Evolutionary conservation across 2,113 vertebrate species (phyloP), one percentile per base, ranked within the genome.

Genomic region (Uria lomvia): DNA sequence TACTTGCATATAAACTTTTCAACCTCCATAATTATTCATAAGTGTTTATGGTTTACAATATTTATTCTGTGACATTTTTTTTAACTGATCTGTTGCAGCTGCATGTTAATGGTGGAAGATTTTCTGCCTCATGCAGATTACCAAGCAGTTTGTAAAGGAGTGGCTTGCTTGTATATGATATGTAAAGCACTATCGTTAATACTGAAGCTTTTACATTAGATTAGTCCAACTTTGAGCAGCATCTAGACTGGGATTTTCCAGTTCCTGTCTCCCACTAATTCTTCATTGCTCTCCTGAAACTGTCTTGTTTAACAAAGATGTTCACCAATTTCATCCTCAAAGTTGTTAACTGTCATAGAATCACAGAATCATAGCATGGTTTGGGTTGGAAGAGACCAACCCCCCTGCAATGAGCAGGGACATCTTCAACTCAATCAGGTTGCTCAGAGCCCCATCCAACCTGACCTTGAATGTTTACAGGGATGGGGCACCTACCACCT

Each of bases 1-100:
- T 82, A 84, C 63, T 90, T 90, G 45, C 90, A 52, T 60, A 47
- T 92, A 81, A 92, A 93, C 27, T 96, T 94, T 92, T 94, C 59
- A 93, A 72, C 43, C 23, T 93, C 95, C 2, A 83, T 84, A 96
- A 95, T 95, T 96, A 95, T 73, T 92, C n/a, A 34, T 71, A 42
- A 74, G 2, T 92, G 12, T 94, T 96, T 96, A 82, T 42, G 8
- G 18, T 82, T 80, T 95, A 83, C 65, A 43, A 10, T 95, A 55
- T 55, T 89, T 86, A 34, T 34, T n/a, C 11, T 86, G 11, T 13
- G n/a, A 77, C 84, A 88, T 85, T 92, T 80, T 97, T 95, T 95
- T 55, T 9, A 72, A 50, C 52, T 83, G 38, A 49, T 88, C 34
- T 81, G 26, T 26, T 34, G 12, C 56, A 77, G 11, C 12, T 96